phyloP scores from a whole-genome alignment of 1,140 invertebrate species.

The Nautilus pompilius region DNA sequence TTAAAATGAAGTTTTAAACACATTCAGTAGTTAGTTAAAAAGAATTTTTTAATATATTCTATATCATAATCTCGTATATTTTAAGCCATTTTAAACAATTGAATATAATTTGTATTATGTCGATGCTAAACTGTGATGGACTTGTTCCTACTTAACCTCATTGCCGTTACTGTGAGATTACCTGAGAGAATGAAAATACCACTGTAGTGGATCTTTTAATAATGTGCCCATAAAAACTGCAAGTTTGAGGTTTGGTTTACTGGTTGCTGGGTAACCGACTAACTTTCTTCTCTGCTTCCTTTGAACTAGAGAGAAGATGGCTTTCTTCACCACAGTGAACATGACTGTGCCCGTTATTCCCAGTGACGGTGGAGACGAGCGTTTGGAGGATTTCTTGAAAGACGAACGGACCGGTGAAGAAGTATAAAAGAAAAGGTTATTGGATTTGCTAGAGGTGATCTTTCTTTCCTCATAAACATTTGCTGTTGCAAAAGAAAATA shows the following conservation, averaged over 20 bases:
- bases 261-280: not conserved
- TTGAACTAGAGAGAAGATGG: slow-evolving; percentile 97
- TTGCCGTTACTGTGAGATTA: not conserved
- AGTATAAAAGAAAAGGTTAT: slow-evolving; percentile 28
- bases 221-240: not conserved
- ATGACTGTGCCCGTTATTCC: slow-evolving; percentile 74
- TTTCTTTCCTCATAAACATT: not conserved
- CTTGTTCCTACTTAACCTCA: not conserved
- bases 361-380: slow-evolving; percentile 55
- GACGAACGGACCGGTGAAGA: slow-evolving; percentile 35
- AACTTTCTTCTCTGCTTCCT: slow-evolving; percentile 40
- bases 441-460: not conserved
- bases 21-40: no score
- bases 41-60: no score
- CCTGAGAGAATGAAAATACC: not conserved
- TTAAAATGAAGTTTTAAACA: no score
- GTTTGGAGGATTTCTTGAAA: slow-evolving; percentile 28
- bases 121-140: not conserved
- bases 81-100: no score
- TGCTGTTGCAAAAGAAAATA: not conserved
- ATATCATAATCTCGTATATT: no score
- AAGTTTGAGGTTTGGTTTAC: not conserved
- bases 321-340: slow-evolving; percentile 82
- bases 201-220: not conserved
- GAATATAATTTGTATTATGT: not conserved